Conservation (phyloP, 2,113 vertebrate species). For the Corythaeola cristata region DNA sequence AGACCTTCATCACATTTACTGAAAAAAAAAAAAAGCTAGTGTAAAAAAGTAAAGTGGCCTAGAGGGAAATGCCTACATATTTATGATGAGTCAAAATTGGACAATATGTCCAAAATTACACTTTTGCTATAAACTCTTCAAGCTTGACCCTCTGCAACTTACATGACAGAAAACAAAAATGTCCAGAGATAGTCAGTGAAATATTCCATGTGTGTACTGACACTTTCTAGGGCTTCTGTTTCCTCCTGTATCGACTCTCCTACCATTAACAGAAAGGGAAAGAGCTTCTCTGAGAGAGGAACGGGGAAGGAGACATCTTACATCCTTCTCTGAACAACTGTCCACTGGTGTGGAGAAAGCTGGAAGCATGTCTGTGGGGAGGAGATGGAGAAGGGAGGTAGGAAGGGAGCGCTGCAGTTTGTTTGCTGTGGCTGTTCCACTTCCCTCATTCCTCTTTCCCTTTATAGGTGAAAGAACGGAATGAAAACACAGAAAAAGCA, state of each 20-base stretch:
- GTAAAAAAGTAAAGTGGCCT: background rate
- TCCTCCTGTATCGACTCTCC: background rate
- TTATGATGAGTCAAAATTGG: background rate
- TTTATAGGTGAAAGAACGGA: background rate
- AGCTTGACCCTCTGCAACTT: background rate
- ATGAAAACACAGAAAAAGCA: background rate
- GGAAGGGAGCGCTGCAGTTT: background rate
- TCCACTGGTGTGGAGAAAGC: background rate
- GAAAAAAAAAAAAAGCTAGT: background rate
- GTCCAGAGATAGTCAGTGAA: background rate
- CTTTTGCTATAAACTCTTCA: background rate
- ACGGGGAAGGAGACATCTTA: background rate
- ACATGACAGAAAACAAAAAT: background rate
- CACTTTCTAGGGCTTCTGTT: background rate
- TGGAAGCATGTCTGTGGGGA: background rate
- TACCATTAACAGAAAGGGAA: background rate
- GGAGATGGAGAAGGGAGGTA: background rate
- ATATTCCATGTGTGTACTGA: background rate
- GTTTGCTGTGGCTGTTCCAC: background rate
- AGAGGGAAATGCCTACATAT: background rate
- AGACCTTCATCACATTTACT: background rate
- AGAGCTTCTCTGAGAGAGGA: background rate
- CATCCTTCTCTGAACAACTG: rapidly evolving
- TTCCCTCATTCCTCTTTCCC: background rate
- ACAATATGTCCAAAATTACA: background rate